phyloP scores from a whole-genome alignment of 2,113 vertebrate species.

The Pipra filicauda region DNA sequence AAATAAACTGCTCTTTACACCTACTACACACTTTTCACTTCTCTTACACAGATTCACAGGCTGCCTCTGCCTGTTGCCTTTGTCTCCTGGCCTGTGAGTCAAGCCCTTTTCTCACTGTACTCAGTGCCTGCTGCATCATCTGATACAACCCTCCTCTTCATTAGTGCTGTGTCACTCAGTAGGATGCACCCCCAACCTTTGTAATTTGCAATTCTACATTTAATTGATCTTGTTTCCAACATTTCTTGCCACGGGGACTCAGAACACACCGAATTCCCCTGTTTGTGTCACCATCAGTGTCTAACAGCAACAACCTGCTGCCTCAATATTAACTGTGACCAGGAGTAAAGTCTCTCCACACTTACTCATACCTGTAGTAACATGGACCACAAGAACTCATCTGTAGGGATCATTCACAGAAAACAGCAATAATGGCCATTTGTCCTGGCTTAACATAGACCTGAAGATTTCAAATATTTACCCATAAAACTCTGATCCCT shows the following conservation, averaged over 20 bases:
- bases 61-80: neutral
- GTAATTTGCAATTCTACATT: neutral
- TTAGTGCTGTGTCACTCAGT: neutral
- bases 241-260: neutral
- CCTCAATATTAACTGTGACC: rapidly evolving
- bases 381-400: neutral
- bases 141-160: neutral
- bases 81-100: neutral
- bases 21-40: neutral
- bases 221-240: neutral
- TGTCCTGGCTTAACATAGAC: neutral
- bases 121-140: neutral
- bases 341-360: neutral
- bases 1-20: slow-evolving; percentile 52
- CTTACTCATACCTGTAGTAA: neutral
- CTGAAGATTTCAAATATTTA: neutral
- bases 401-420: rapidly evolving
- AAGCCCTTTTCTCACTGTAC: neutral
- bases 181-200: neutral
- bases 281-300: neutral
- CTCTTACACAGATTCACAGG: neutral
- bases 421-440: neutral
- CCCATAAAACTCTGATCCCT: neutral
- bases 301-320: neutral
- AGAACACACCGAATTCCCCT: neutral